Conservation (phyloP, 2,797 vertebrate genomes). For the Pangasius macronema region DNA sequence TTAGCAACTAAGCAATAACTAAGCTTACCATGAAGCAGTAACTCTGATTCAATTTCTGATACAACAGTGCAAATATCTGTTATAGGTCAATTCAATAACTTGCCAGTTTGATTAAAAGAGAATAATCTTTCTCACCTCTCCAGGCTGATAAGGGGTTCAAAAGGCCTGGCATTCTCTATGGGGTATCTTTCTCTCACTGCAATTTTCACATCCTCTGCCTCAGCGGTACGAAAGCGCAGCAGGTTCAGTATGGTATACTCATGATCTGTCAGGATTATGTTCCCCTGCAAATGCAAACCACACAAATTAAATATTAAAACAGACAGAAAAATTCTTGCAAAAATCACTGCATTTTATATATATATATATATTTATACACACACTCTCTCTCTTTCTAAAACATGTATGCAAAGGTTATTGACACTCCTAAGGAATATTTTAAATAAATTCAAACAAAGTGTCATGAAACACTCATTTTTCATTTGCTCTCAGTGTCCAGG, state of each 20-base stretch:
- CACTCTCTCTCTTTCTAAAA: too few species aligned
- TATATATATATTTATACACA: background rate
- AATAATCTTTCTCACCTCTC: slow-evolving; percentile 74
- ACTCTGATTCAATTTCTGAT: background rate
- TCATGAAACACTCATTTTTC: too few species aligned
- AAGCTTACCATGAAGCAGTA: background rate
- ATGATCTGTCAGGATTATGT: slow-evolving; percentile 90
- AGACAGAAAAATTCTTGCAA: background rate
- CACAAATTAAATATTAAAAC: slow-evolving; percentile 5
- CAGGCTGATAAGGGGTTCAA: slow-evolving; percentile 80
- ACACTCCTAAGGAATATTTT: too few species aligned
- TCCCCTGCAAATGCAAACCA: slow-evolving; percentile 78
- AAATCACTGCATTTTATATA: too few species aligned
- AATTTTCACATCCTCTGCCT: slow-evolving; percentile 90
- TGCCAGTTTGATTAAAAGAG: background rate
- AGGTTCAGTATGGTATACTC: slow-evolving; percentile 93
- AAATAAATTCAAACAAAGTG: too few species aligned
- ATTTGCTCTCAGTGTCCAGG: too few species aligned
- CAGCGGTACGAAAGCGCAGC: slow-evolving; percentile 89
- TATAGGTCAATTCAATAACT: background rate
- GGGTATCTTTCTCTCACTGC: slow-evolving; percentile 93
- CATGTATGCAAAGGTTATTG: too few species aligned
- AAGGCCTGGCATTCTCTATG: slow-evolving; percentile 79
- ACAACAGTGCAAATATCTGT: background rate
- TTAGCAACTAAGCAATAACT: too few species aligned